phyloP scores from a whole-genome alignment of 2,888 invertebrate species.

The Resseliella maxima region DNA sequence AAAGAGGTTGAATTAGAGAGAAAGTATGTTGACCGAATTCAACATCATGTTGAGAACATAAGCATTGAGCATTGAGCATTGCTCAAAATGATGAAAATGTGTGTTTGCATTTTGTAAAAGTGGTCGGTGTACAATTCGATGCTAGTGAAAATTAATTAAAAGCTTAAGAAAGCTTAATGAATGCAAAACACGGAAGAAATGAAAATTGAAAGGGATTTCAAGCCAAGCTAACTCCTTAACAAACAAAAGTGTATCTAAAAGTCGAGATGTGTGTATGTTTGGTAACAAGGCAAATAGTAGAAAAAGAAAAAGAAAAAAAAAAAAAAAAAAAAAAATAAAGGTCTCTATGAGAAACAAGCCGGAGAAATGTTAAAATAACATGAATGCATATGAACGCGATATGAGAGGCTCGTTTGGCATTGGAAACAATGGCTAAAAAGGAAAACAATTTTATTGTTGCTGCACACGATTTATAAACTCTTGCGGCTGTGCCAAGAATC shows the following conservation, averaged over 20 bases:
- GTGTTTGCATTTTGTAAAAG: neutral
- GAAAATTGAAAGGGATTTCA: neutral
- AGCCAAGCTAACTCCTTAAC: neutral
- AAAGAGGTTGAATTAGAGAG: too few relatives aligned
- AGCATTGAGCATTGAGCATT: too few relatives aligned
- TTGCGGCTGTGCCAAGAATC: constrained; percentile 30
- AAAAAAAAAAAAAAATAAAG: too few relatives aligned
- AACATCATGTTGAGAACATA: too few relatives aligned
- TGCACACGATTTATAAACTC: constrained; percentile 51
- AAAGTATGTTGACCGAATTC: constrained; percentile 14
- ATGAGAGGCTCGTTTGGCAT: constrained; percentile 29
- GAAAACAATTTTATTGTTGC: constrained; percentile 55
- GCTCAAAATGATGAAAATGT: too few relatives aligned
- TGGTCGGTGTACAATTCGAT: neutral
- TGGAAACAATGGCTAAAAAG: constrained; percentile 15
- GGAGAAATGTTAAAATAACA: constrained; percentile 41
- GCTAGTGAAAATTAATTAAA: constrained; percentile 4
- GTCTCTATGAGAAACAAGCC: neutral
- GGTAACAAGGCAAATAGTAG: constrained; percentile 21
- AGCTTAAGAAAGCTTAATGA: constrained; percentile 41
- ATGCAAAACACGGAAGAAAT: neutral
- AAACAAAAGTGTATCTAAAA: constrained; percentile 30
- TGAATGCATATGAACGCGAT: neutral
- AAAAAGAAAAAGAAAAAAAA: neutral
- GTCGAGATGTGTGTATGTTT: constrained; percentile 17